Percentiles rank a stretch among this genome's conserved stretches.
phyloP scores from a whole-genome alignment of 2,113 vertebrate genomes.

The Bothrops jararaca region DNA sequence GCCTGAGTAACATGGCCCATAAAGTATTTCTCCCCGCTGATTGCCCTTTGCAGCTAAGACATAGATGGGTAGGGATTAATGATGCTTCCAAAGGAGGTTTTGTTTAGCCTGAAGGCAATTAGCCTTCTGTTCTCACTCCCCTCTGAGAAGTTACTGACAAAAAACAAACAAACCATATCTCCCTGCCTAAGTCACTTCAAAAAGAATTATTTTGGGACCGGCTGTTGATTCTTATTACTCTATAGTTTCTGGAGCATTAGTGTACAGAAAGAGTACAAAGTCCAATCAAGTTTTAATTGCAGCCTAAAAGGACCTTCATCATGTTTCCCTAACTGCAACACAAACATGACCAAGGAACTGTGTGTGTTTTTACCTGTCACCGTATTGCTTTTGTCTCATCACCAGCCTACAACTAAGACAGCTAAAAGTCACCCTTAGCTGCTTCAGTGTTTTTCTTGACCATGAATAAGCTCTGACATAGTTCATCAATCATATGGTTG shows the following conservation, averaged over 20 bases:
- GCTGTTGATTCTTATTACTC: background rate
- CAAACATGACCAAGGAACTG: background rate
- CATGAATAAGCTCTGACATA: too few relatives aligned
- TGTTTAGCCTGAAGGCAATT: background rate
- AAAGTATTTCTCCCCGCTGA: background rate
- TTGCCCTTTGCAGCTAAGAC: conserved; percentile 18
- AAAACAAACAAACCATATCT: conserved; percentile 1
- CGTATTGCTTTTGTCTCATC: background rate
- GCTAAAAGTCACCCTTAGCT: background rate
- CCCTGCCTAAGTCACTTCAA: background rate
- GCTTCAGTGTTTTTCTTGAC: background rate
- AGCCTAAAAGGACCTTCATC: background rate
- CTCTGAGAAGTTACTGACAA: conserved; percentile 2
- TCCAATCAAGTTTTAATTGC: background rate
- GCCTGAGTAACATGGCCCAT: background rate
- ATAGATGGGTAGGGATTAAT: conserved; percentile 9
- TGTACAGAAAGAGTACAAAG: background rate
- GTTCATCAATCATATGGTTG: background rate
- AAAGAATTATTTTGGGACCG: background rate
- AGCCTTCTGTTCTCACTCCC: background rate
- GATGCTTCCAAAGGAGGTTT: conserved; percentile 10
- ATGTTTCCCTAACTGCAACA: background rate
- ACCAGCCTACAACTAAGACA: background rate
- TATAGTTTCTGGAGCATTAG: background rate
- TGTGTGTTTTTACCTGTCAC: background rate